Conservation (phyloP, 2,888 invertebrate species). For the Tridacna gigas region DNA sequence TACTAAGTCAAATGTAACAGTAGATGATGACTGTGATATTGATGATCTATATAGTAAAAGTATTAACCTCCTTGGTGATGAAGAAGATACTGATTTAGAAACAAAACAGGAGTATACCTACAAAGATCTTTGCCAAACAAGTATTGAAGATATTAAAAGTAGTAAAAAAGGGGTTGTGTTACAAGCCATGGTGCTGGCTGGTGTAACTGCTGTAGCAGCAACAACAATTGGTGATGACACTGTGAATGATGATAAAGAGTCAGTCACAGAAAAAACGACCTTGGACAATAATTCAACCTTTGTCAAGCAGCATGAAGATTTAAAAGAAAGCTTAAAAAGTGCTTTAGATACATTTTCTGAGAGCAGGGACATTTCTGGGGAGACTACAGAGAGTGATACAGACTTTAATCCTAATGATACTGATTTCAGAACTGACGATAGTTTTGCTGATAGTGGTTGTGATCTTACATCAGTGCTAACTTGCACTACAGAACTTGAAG, state of each 20-base stretch:
- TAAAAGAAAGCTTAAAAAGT: neutral
- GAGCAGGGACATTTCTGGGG: neutral
- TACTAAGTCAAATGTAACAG: constrained; percentile 6
- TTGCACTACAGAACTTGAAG: neutral
- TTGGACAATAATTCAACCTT: neutral
- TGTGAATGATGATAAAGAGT: constrained; percentile 5
- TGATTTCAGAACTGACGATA: neutral
- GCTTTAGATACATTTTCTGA: neutral
- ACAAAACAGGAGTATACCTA: constrained; percentile 9
- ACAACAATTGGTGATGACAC: constrained; percentile 47
- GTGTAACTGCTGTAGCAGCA: constrained; percentile 57
- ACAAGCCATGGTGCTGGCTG: constrained; percentile 58
- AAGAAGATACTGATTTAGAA: neutral
- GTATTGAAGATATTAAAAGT: constrained; percentile 49
- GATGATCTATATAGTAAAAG: constrained; percentile 46
- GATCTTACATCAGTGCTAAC: neutral
- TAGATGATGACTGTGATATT: constrained; percentile 44
- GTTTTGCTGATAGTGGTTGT: constrained; percentile 10
- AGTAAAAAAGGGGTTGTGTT: constrained; percentile 46
- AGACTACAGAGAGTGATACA: neutral
- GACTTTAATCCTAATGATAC: neutral
- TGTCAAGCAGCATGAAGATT: neutral
- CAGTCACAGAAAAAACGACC: neutral
- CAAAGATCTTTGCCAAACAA: constrained; percentile 38
- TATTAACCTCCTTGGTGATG: constrained; percentile 21